Evolutionary conservation across 2,888 invertebrate species (phyloP).

Genomic region (Chydorus sphaericus): DNA sequence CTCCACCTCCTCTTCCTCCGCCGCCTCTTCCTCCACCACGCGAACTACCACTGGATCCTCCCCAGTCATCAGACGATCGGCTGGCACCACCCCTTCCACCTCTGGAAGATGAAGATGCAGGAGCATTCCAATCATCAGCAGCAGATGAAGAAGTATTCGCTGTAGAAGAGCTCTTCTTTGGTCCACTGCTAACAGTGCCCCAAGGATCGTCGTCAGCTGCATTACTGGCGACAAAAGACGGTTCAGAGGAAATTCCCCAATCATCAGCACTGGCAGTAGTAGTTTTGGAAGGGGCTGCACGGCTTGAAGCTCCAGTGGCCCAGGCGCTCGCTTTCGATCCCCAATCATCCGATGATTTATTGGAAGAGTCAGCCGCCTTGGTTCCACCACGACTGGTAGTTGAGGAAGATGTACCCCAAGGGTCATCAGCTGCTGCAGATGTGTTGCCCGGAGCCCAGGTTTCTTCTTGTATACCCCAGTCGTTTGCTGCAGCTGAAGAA

Average conservation of each 20-base stretch:
- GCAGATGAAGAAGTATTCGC: neutral
- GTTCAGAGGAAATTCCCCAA: too few species aligned
- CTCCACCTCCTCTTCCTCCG: slow-evolving; percentile 16
- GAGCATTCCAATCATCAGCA: neutral
- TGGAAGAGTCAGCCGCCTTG: too few species aligned
- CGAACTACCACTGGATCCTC: too few species aligned
- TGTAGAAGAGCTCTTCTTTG: neutral
- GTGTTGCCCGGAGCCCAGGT: neutral
- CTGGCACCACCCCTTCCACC: slow-evolving; percentile 17
- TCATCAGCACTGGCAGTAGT: neutral
- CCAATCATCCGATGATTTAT: too few species aligned
- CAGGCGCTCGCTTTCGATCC: neutral
- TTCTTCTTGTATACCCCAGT: neutral
- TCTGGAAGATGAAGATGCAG: neutral
- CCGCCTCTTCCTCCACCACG: slow-evolving; percentile 25
- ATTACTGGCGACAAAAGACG: too few species aligned
- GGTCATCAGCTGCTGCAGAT: neutral
- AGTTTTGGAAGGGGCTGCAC: neutral
- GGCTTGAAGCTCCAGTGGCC: too few species aligned
- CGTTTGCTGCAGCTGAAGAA: neutral
- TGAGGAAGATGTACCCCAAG: neutral
- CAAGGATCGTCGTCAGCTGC: slow-evolving; percentile 66
- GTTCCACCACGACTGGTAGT: neutral
- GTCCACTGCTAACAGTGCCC: slow-evolving; percentile 30
- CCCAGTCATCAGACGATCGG: too few species aligned